These are phyloP conservation scores for Theretra japonica DNA, from an alignment of 2,888 invertebrate genomes.

Conservation along the genomic window DNA sequence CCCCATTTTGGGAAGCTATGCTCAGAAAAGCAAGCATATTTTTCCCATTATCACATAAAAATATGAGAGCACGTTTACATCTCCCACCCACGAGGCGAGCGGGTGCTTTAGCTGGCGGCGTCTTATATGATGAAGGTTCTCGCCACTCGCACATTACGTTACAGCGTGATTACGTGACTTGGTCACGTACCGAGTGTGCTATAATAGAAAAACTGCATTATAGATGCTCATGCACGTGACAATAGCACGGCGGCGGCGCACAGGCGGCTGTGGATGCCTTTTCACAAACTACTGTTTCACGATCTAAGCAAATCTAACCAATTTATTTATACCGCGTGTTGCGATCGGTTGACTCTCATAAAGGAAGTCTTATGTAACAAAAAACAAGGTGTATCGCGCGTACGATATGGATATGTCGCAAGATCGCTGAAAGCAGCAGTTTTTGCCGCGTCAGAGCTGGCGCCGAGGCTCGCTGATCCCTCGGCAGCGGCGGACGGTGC, in stretches of 20 bases:
- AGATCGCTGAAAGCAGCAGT: slow-evolving; percentile 59
- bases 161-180: slow-evolving; percentile 68
- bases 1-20: too few relatives aligned
- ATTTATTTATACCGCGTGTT: background rate
- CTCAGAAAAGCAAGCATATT: too few relatives aligned
- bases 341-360: background rate
- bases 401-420: slow-evolving; percentile 66
- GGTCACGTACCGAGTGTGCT: slow-evolving; percentile 69
- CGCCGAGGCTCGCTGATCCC: slow-evolving; percentile 50
- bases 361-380: background rate
- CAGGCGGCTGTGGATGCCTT: background rate
- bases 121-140: slow-evolving; percentile 37
- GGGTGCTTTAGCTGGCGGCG: background rate
- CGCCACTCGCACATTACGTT: slow-evolving; percentile 36
- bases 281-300: background rate
- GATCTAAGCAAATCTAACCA: background rate
- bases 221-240: slow-evolving; percentile 59
- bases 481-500: slow-evolving; percentile 43
- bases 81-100: background rate
- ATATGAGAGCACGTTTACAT: background rate
- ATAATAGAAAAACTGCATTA: slow-evolving; percentile 57
- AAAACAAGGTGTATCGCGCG: background rate
- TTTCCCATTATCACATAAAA: too few relatives aligned
- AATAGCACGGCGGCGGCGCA: slow-evolving; percentile 24
- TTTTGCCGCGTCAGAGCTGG: slow-evolving; percentile 6